Base-by-base conservation (phyloP, 2,113 vertebrate species). In the Sapajus apella region DNA sequence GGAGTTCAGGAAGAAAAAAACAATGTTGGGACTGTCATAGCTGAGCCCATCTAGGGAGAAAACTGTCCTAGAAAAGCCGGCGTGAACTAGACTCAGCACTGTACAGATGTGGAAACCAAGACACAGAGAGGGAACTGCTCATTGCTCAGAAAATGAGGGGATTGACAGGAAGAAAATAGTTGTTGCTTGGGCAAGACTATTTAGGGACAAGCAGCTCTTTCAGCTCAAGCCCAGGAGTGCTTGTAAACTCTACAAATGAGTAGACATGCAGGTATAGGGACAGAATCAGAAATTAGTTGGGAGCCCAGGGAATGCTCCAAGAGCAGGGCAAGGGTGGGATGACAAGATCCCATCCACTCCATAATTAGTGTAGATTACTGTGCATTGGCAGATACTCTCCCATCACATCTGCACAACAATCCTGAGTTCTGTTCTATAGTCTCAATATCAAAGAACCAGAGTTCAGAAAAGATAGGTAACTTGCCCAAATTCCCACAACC, bases 351-450 rank as follows among this genome's bases (percentile, higher is more conserved):
- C 66, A 58, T 5, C 25, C 40, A 4, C 14, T 30, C 35, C 17
- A 2, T 35, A 30, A 83, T 30, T 27, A 21, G 20, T 18, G 5
- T 6, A 45, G 21, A 47, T 64, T 11, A 30, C 27, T 64, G 1
- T 0, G 0, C 68, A 30, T 7, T 37, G 21, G 35, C 30, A 45
- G 5, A 6, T 17, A 43, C 8, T 25, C 18, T n/a, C 17, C 25
- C 23, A n/a, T 25, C 58, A 18, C 32, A 77, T 3, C 30, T 43
- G 77, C 45, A 81, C 16, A 47, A 23, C 52, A 32, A 1, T 37
- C 8, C 68, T 0, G 5, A 84, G 16, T 52, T 76, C 79, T 17
- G 10, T 17, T 87, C 61, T 68, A 50, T 16, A 18, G 12, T 40
- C 43, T 89, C 50, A 25, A 0, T 43, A 8, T 64, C 84, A 55